A percentile compares a stretch with the other conserved stretches of the same genome.
Evolutionary conservation across 1,140 invertebrate genomes (phyloP).

Genomic region (Drosophila ironensis): DNA sequence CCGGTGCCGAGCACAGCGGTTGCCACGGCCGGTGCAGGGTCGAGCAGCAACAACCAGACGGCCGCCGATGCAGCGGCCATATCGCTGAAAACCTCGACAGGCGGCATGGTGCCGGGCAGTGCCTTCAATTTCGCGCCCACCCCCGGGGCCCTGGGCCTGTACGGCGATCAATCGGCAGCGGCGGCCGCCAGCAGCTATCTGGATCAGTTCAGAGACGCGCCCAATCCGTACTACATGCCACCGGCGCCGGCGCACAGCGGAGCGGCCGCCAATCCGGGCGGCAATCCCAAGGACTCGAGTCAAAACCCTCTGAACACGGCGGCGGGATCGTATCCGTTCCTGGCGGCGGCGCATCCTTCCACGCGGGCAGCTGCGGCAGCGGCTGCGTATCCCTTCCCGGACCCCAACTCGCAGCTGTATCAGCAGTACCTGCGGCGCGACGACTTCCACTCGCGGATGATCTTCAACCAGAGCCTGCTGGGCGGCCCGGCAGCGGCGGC

Average conservation of each 20-base stretch:
- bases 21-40: not conserved
- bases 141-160: constrained; percentile 83
- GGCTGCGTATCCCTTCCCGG: constrained; percentile 84
- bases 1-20: constrained; percentile 27
- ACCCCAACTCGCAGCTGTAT: constrained; percentile 85
- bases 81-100: constrained; percentile 83
- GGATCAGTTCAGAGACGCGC: constrained; percentile 85
- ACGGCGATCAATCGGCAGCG: constrained; percentile 83
- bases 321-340: constrained; percentile 69
- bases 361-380: constrained; percentile 77
- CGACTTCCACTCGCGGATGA: constrained; percentile 83
- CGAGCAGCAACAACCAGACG: constrained; percentile 43
- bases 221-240: constrained; percentile 84
- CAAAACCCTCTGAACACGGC: constrained; percentile 63
- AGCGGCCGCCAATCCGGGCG: constrained; percentile 68
- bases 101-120: constrained; percentile 86
- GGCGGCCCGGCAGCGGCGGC: constrained; percentile 82
- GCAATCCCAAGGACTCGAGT: constrained; percentile 75
- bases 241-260: constrained; percentile 83
- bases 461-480: constrained; percentile 84
- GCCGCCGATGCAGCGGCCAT: constrained; percentile 84
- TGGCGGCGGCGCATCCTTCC: constrained; percentile 81
- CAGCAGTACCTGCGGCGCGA: constrained; percentile 88
- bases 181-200: constrained; percentile 83
- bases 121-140: constrained; percentile 87